Conservation (phyloP, 2,888 invertebrate species). For the Phaonia tiefii region DNA sequence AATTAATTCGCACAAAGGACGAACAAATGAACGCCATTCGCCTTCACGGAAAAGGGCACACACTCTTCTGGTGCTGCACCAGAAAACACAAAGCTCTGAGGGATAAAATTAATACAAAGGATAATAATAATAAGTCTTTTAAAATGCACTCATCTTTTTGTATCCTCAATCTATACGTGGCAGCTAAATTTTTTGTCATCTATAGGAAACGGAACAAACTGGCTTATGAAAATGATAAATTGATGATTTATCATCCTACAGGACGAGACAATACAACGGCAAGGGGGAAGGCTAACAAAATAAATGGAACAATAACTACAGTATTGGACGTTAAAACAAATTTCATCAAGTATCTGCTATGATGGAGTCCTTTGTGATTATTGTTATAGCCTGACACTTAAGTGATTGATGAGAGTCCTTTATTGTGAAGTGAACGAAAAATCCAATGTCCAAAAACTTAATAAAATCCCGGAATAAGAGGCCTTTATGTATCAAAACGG, state of each 20-base stretch:
- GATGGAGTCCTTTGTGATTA: constrained; percentile 13
- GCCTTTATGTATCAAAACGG: neutral
- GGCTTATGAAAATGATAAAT: constrained; percentile 6
- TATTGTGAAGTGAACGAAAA: neutral
- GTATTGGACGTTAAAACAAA: constrained; percentile 4
- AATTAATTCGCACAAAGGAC: constrained; percentile 51
- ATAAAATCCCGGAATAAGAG: constrained; percentile 13
- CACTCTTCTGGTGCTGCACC: neutral
- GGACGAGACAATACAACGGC: constrained; percentile 1
- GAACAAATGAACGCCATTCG: neutral
- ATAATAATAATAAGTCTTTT: constrained; percentile 17
- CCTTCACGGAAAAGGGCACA: neutral
- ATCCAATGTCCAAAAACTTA: constrained; percentile 4
- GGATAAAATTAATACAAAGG: neutral
- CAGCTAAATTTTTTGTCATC: too few relatives aligned
- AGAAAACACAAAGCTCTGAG: constrained; percentile 13
- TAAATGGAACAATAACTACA: constrained; percentile 10
- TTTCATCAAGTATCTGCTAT: constrained; percentile 1
- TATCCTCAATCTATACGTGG: too few relatives aligned
- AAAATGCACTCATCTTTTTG: neutral
- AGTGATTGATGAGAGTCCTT: constrained; percentile 24
- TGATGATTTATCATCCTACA: constrained; percentile 23
- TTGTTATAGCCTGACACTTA: constrained; percentile 13
- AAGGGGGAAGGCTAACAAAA: neutral
- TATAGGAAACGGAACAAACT: too few relatives aligned